Conservation (phyloP, 2,113 vertebrate genomes). For the Ameiurus melas region DNA sequence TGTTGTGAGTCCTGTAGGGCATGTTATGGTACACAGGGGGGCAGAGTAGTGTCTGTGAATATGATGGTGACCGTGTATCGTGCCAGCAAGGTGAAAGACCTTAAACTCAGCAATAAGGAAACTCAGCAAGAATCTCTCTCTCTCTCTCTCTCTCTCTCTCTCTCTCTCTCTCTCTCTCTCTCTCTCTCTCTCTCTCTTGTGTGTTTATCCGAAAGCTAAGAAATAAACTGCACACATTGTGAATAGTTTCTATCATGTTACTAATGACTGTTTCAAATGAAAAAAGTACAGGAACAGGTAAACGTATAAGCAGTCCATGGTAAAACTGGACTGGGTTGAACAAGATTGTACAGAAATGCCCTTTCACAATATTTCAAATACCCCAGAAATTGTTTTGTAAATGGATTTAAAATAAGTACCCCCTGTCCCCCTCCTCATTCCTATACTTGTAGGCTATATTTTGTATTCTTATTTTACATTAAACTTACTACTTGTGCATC, state of each 20-base stretch:
- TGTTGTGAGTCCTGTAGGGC: slow-evolving; percentile 21
- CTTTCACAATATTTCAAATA: background rate
- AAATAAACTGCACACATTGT: background rate
- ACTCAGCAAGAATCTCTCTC: background rate
- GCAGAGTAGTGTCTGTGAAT: slow-evolving; percentile 24
- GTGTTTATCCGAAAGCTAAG: background rate
- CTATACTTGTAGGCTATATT: background rate
- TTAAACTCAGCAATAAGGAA: background rate
- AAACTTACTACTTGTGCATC: background rate
- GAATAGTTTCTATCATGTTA: background rate
- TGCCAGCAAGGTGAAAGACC: slow-evolving; percentile 33
- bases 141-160: too few relatives aligned
- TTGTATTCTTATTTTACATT: background rate
- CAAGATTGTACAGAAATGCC: background rate
- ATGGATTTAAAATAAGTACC: background rate
- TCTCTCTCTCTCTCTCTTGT: too few relatives aligned
- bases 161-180: too few relatives aligned
- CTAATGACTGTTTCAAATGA: background rate
- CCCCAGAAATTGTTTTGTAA: background rate
- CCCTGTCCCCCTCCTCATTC: background rate
- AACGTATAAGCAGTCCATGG: background rate
- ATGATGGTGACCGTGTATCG: background rate
- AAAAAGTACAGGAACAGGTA: background rate
- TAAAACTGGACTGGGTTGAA: background rate
- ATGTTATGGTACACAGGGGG: slow-evolving; percentile 19